Conservation (phyloP, 1,140 invertebrate genomes). For the Lordiphosa clarofinis region DNA sequence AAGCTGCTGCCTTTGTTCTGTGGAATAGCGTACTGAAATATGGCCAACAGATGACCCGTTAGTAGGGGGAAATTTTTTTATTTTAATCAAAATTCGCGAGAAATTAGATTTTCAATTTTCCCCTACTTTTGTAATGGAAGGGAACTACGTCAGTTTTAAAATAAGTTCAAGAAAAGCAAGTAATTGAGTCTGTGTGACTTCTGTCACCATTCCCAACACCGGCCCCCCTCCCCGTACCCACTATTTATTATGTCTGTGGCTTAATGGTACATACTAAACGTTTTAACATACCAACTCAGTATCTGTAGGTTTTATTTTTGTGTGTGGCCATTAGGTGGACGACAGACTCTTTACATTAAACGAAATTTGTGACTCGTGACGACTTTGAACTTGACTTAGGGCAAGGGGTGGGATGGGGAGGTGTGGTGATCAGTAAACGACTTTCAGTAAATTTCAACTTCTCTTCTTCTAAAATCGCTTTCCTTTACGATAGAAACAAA, state of each 20-base stretch:
- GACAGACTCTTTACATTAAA: slow-evolving; percentile 39
- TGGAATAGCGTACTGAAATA: slow-evolving; percentile 42
- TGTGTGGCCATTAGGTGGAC: slow-evolving; percentile 46
- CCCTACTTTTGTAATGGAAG: not conserved
- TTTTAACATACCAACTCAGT: slow-evolving; percentile 45
- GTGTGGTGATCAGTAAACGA: too few relatives aligned
- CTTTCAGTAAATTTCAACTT: too few relatives aligned
- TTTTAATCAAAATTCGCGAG: slow-evolving; percentile 39
- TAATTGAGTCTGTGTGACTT: too few relatives aligned
- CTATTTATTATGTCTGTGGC: slow-evolving; percentile 35
- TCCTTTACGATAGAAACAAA: too few relatives aligned
- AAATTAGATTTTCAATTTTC: slow-evolving; percentile 31
- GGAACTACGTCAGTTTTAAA: too few relatives aligned
- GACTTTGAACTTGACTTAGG: slow-evolving; percentile 62
- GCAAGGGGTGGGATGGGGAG: too few relatives aligned
- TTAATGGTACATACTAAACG: slow-evolving; percentile 64
- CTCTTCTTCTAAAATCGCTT: too few relatives aligned
- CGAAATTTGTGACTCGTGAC: slow-evolving; percentile 62
- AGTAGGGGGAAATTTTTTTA: slow-evolving; percentile 42
- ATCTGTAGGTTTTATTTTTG: slow-evolving; percentile 13
- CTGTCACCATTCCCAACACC: too few relatives aligned
- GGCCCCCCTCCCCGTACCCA: not conserved
- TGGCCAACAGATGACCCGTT: slow-evolving; percentile 67
- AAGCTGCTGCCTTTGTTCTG: slow-evolving; percentile 25
- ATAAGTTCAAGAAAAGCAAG: too few relatives aligned